Evolutionary conservation across 2,888 invertebrate genomes (phyloP).

Genomic region (Belgica antarctica): DNA sequence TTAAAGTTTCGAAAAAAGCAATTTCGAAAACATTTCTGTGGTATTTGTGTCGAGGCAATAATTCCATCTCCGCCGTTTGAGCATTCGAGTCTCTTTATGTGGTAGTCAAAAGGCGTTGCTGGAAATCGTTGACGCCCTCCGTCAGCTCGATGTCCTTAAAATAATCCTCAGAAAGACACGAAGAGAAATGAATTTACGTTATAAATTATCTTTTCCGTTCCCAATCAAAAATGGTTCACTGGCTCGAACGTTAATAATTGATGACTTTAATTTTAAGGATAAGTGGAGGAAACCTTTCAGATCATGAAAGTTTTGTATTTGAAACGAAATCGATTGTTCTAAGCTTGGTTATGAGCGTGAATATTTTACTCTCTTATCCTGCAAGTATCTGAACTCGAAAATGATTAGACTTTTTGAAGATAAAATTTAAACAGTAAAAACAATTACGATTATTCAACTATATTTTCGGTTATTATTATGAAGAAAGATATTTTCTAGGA

Average conservation of each 20-base stretch:
- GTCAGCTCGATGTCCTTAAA: neutral
- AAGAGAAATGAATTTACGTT: conserved; percentile 14
- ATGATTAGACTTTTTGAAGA: no score
- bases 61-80: neutral
- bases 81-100: neutral
- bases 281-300: conserved; percentile 1
- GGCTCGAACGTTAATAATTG: neutral
- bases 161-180: conserved; percentile 3
- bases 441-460: no score
- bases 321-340: no score
- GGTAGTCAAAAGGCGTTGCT: conserved; percentile 5
- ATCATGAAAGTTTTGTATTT: neutral
- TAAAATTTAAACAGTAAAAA: no score
- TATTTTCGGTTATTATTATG: no score
- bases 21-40: neutral
- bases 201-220: conserved; percentile 26
- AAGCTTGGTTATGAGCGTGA: no score
- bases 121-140: neutral
- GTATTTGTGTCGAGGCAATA: neutral
- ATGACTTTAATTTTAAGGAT: no score
- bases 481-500: no score
- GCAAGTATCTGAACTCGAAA: no score
- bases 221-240: conserved; percentile 7
- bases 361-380: no score
- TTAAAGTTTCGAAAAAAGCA: neutral